Conservation (phyloP, 2,113 vertebrate genomes). For the Zootoca vivipara region DNA sequence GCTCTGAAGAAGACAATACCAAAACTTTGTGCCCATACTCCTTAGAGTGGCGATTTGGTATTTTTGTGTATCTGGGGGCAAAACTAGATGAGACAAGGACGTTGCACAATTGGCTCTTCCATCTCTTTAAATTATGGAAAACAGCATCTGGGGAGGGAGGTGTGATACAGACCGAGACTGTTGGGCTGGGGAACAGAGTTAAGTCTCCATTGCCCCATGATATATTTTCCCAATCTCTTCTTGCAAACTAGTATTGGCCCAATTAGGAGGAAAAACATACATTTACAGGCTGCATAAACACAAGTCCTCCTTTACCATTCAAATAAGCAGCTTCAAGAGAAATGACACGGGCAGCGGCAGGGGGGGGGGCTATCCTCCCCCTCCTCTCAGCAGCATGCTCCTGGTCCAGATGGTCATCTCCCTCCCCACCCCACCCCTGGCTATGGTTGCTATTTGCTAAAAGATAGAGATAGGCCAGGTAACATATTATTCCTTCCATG, state of each 20-base stretch:
- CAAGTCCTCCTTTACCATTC: neutral
- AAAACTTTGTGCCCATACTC: neutral
- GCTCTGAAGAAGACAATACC: neutral
- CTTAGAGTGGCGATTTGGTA: neutral
- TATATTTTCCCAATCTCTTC: neutral
- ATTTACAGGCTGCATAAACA: neutral
- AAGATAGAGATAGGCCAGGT: neutral
- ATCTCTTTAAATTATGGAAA: neutral
- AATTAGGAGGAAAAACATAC: neutral
- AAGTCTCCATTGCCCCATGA: neutral
- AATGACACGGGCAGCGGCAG: neutral
- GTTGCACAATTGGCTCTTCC: neutral
- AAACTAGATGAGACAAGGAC: neutral
- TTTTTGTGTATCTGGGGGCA: neutral
- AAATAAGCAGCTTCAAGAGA: neutral
- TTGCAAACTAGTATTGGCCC: neutral
- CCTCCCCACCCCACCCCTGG: too few species aligned
- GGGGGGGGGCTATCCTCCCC: too few species aligned
- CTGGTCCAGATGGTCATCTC: too few species aligned
- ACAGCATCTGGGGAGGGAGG: neutral
- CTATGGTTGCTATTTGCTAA: neutral
- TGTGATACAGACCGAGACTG: neutral
- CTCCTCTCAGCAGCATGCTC: too few species aligned
- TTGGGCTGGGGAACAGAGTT: neutral
- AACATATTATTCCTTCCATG: neutral